These are phyloP conservation scores for Hecatera dysodea DNA, from an alignment of 2,888 invertebrate genomes.

Conservation along the genomic window DNA sequence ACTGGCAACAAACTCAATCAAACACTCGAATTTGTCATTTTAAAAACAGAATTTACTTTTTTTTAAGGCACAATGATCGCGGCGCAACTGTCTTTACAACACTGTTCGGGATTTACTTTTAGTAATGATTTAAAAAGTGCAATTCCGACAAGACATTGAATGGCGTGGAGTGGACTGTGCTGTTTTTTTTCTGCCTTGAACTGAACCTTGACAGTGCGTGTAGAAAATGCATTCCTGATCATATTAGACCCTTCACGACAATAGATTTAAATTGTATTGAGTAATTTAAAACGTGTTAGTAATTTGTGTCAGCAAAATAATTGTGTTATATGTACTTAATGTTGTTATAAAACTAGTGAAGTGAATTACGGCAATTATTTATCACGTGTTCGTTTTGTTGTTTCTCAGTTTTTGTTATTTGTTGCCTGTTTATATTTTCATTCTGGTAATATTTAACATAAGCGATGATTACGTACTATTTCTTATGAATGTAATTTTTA, in stretches of 20 bases:
- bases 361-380: constrained; percentile 27
- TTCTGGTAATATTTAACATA: too few species aligned
- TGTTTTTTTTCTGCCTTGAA: constrained; percentile 71
- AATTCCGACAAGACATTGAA: constrained; percentile 76
- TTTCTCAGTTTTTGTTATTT: constrained; percentile 10
- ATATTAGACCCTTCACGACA: constrained; percentile 61
- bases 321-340: constrained; percentile 45
- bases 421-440: too few species aligned
- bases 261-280: constrained; percentile 53
- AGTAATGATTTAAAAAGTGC: constrained; percentile 83
- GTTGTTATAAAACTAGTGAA: constrained; percentile 16
- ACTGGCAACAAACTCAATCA: constrained; percentile 33
- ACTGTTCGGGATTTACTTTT: constrained; percentile 78
- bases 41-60: constrained; percentile 41
- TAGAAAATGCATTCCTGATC: constrained; percentile 66
- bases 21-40: constrained; percentile 50
- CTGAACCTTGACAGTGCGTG: constrained; percentile 70
- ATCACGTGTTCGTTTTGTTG: constrained; percentile 11
- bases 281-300: constrained; percentile 58
- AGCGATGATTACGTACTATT: too few species aligned
- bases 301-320: constrained; percentile 61
- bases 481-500: too few species aligned
- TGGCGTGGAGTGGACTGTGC: constrained; percentile 74
- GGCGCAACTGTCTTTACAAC: constrained; percentile 64
- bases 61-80: constrained; percentile 56